phyloP scores from a whole-genome alignment of 2,888 invertebrate genomes.

The Ctenicera cuprea region DNA sequence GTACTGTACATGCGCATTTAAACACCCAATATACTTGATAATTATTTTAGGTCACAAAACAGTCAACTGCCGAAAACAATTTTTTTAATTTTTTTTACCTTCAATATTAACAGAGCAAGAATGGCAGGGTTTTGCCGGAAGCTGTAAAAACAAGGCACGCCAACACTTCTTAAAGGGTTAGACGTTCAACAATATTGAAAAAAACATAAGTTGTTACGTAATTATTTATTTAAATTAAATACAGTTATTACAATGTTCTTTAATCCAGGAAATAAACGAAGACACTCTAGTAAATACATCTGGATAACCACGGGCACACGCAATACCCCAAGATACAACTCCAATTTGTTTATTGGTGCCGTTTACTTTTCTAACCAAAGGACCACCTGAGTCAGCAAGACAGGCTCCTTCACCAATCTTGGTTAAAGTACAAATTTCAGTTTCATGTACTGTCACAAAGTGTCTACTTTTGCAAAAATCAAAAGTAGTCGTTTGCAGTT shows the following conservation, averaged over 20 bases:
- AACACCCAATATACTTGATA: no score
- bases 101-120: no score
- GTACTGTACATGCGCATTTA: no score
- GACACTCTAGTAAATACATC: conserved; percentile 71
- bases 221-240: not conserved
- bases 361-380: not conserved
- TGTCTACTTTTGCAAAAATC: no score
- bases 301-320: conserved; percentile 69
- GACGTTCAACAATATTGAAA: no score
- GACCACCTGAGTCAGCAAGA: conserved; percentile 47
- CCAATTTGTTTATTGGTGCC: conserved; percentile 60
- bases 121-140: no score
- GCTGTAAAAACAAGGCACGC: no score
- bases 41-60: no score
- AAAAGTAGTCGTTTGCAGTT: conserved; percentile 48
- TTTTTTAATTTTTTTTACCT: no score
- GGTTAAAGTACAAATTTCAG: conserved; percentile 59
- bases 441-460: conserved; percentile 39
- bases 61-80: no score
- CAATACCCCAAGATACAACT: conserved; percentile 71
- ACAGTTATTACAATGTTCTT: not conserved
- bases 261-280: conserved; percentile 60
- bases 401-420: conserved; percentile 61
- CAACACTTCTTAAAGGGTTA: no score
- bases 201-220: no score